phyloP scores from a whole-genome alignment of 2,888 invertebrate species.

The Zelleria hepariella region DNA sequence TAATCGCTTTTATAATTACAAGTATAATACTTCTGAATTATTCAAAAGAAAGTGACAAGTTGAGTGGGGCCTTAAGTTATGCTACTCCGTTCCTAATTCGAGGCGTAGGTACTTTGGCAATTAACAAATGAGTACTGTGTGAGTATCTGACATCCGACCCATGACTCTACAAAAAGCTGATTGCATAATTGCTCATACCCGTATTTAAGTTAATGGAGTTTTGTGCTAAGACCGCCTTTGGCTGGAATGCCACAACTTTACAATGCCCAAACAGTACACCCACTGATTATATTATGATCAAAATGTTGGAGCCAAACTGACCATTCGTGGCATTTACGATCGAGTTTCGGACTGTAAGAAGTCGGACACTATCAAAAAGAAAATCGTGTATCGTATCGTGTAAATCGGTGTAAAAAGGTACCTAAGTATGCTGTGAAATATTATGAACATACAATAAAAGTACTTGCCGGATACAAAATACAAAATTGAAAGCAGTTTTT shows the following conservation, averaged over 20 bases:
- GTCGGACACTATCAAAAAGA: no score
- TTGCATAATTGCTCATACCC: conserved; percentile 32
- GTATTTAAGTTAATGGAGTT: conserved; percentile 54
- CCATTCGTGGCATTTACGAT: no score
- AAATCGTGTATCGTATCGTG: no score
- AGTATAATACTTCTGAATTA: neutral
- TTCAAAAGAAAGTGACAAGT: neutral
- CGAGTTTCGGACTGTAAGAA: no score
- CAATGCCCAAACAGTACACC: neutral
- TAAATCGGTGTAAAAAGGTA: no score
- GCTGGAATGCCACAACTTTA: neutral
- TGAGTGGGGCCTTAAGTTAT: neutral
- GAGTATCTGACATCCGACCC: neutral
- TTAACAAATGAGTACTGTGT: conserved; percentile 22
- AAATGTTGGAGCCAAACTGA: no score
- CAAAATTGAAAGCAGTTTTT: no score
- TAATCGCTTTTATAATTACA: neutral
- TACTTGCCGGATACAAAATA: no score
- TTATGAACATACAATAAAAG: no score
- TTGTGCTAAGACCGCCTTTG: conserved; percentile 50
- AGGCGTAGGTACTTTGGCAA: conserved; percentile 20
- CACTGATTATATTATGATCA: no score
- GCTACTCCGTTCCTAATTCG: neutral
- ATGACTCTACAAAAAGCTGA: conserved; percentile 41
- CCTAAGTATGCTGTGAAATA: no score